These are phyloP conservation scores for Papilio helenus DNA, from an alignment of 1,140 invertebrate genomes.

Conservation along the genomic window DNA sequence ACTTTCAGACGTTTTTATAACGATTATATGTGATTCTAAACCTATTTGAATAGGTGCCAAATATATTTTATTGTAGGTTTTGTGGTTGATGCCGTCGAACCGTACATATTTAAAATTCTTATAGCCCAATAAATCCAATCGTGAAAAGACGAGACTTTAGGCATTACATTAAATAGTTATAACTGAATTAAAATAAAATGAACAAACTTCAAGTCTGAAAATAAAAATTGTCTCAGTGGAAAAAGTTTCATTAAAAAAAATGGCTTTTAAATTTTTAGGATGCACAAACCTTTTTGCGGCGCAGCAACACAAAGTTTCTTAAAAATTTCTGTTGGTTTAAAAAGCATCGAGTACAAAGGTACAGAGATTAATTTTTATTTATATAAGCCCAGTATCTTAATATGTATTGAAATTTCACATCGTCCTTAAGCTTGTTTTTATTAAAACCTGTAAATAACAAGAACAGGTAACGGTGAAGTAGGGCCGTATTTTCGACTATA, in stretches of 20 bases:
- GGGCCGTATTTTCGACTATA: constrained; percentile 14
- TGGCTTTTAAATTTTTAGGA: background rate
- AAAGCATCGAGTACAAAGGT: background rate
- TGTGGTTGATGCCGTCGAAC: constrained; percentile 18
- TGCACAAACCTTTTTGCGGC: background rate
- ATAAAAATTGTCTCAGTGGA: background rate
- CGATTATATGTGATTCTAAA: constrained; percentile 16
- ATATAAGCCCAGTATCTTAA: background rate
- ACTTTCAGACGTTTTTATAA: constrained; percentile 19
- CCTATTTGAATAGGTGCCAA: constrained; percentile 38
- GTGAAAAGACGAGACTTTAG: background rate
- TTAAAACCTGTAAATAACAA: constrained; percentile 37
- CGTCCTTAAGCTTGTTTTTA: constrained; percentile 32
- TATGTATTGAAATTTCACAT: constrained; percentile 1
- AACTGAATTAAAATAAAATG: background rate
- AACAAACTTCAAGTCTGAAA: background rate
- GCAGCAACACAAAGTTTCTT: background rate
- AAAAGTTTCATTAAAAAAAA: background rate
- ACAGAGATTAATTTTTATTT: background rate
- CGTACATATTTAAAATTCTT: background rate
- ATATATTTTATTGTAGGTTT: constrained; percentile 28
- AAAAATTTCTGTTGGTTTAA: background rate
- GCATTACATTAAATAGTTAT: background rate
- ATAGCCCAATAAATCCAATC: background rate
- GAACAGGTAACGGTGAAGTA: constrained; percentile 34